These are phyloP conservation scores for Solea solea DNA, from an alignment of 2,113 vertebrate species.

Conservation along the genomic window DNA sequence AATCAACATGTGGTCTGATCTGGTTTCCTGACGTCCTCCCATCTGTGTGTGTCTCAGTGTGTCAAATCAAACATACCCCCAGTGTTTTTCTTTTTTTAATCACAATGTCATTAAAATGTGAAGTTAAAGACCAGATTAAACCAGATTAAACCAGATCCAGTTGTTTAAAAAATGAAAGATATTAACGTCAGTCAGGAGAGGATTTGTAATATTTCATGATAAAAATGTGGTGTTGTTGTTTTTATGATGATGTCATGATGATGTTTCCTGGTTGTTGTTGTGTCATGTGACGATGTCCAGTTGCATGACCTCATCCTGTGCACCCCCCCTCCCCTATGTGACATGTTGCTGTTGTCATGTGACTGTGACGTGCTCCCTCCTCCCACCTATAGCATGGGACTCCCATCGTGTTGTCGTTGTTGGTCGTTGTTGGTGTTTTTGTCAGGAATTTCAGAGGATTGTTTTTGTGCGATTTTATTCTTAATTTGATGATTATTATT, in stretches of 20 bases:
- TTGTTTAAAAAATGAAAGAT: conserved; percentile 29
- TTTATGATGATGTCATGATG: background rate
- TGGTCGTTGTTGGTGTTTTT: conserved; percentile 33
- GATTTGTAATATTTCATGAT: too few relatives aligned
- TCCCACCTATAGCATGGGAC: conserved; percentile 68
- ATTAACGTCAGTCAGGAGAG: too few relatives aligned
- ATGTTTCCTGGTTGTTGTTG: conserved; percentile 18
- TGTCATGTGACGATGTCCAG: conserved; percentile 38
- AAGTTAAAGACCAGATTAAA: background rate
- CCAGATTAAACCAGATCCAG: conserved; percentile 28
- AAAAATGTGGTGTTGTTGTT: background rate
- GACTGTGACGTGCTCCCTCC: conserved; percentile 49
- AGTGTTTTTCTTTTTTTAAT: conserved; percentile 34
- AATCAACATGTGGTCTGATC: conserved; percentile 68
- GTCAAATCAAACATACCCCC: conserved; percentile 41
- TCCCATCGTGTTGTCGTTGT: conserved; percentile 56
- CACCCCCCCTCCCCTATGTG: conserved; percentile 44
- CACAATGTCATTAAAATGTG: background rate
- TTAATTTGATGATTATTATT: background rate
- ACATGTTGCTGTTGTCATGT: conserved; percentile 60
- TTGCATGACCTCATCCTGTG: conserved; percentile 76
- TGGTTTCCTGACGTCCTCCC: conserved; percentile 22
- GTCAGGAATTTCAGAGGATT: conserved; percentile 53
- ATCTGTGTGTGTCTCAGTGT: conserved; percentile 15
- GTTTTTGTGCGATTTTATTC: conserved; percentile 30